Conservation (phyloP, 2,113 vertebrate genomes). For the Pungitius pungitius region DNA sequence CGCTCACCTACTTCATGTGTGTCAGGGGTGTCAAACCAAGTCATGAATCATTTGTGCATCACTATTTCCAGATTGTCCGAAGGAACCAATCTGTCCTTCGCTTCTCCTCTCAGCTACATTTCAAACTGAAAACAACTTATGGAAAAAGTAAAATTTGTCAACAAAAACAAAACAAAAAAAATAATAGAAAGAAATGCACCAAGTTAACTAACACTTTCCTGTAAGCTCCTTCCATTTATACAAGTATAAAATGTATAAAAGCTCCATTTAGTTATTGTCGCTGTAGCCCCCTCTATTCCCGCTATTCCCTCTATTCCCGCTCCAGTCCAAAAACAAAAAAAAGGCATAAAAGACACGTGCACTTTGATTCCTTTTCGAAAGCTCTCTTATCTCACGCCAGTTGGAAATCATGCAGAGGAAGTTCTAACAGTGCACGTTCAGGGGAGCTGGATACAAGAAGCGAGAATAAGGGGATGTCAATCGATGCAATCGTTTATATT, state of each 20-base stretch:
- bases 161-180: not conserved
- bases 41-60: conserved; percentile 69
- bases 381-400: conserved; percentile 31
- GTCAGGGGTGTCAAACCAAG: conserved; percentile 60
- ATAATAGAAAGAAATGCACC: too few relatives aligned
- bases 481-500: too few relatives aligned
- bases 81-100: conserved; percentile 49
- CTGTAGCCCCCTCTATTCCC: not conserved
- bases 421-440: too few relatives aligned
- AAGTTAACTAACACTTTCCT: not conserved
- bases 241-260: not conserved
- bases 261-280: not conserved
- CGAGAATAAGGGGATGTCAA: too few relatives aligned
- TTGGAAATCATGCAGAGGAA: conserved; percentile 17
- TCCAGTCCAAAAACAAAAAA: too few relatives aligned
- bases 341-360: conserved; percentile 77
- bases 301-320: not conserved
- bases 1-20: conserved; percentile 16
- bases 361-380: conserved; percentile 45
- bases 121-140: not conserved
- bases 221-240: not conserved
- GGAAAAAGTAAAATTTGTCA: not conserved
- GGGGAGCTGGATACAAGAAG: too few relatives aligned
- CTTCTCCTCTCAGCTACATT: not conserved
- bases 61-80: conserved; percentile 59